phyloP scores from a whole-genome alignment of 2,113 vertebrate genomes.

The Centrocercus urophasianus region DNA sequence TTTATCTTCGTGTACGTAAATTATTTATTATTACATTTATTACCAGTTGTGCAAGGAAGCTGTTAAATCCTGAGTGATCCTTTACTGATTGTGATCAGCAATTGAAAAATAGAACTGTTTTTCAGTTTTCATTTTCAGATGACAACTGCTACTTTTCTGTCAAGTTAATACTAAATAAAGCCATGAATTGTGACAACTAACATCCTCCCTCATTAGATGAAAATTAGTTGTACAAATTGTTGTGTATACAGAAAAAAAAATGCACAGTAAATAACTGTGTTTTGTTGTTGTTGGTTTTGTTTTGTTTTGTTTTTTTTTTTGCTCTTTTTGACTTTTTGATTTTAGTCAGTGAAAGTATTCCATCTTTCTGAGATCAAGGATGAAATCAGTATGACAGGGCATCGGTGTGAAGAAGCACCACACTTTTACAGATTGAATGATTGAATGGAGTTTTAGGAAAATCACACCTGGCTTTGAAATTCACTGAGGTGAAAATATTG shows the following conservation, averaged over 20 bases:
- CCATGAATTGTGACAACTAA: conserved; percentile 17
- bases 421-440: neutral
- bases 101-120: neutral
- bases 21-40: conserved; percentile 20
- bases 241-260: neutral
- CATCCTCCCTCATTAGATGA: neutral
- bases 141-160: conserved; percentile 10
- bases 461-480: neutral
- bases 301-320: neutral
- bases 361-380: neutral
- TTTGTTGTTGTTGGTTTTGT: too few relatives aligned
- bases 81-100: conserved; percentile 35
- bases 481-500: neutral
- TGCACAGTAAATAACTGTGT: neutral
- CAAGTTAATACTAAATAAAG: conserved; percentile 23
- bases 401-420: neutral
- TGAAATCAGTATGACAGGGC: conserved; percentile 2
- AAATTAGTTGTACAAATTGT: neutral
- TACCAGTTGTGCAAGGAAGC: neutral
- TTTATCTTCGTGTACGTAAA: neutral
- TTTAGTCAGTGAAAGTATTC: neutral
- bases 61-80: conserved; percentile 12
- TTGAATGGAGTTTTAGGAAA: neutral
- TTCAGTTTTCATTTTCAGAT: conserved; percentile 15
- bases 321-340: rapidly evolving